phyloP scores from a whole-genome alignment of 2,888 invertebrate species.

The Drosophila aldrichi region DNA sequence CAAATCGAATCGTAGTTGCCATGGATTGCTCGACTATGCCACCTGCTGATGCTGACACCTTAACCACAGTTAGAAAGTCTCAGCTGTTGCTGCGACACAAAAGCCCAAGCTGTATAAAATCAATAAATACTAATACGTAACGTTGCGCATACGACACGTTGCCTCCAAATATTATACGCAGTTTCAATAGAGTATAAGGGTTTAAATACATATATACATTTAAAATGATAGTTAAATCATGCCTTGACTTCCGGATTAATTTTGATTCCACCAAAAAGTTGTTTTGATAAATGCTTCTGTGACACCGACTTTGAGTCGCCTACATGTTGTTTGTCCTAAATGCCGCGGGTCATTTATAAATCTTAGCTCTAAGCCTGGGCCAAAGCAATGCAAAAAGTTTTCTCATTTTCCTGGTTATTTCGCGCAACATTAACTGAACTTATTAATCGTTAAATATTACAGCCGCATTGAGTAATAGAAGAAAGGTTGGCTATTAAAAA shows the following conservation, averaged over 20 bases:
- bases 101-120: conserved; percentile 27
- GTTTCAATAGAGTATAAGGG: background rate
- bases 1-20: conserved; percentile 36
- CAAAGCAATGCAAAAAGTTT: conserved; percentile 66
- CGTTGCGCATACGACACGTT: conserved; percentile 45
- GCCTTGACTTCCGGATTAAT: conserved; percentile 4
- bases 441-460: conserved; percentile 70
- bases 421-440: conserved; percentile 76
- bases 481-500: background rate
- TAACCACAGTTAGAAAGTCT: conserved; percentile 30
- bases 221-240: background rate
- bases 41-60: conserved; percentile 42
- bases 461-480: background rate
- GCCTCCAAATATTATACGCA: background rate
- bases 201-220: background rate
- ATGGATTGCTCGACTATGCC: conserved; percentile 24
- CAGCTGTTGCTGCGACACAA: conserved; percentile 6
- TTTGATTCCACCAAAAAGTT: conserved; percentile 26
- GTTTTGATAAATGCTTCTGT: conserved; percentile 65
- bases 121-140: conserved; percentile 49
- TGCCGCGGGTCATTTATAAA: conserved; percentile 70
- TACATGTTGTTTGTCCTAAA: conserved; percentile 20
- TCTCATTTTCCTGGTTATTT: conserved; percentile 75
- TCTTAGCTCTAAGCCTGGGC: conserved; percentile 47
- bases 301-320: conserved; percentile 29